Conservation (phyloP, 53 echinoderm and acorn worm genomes). For the Temnopleurus reevesii region DNA sequence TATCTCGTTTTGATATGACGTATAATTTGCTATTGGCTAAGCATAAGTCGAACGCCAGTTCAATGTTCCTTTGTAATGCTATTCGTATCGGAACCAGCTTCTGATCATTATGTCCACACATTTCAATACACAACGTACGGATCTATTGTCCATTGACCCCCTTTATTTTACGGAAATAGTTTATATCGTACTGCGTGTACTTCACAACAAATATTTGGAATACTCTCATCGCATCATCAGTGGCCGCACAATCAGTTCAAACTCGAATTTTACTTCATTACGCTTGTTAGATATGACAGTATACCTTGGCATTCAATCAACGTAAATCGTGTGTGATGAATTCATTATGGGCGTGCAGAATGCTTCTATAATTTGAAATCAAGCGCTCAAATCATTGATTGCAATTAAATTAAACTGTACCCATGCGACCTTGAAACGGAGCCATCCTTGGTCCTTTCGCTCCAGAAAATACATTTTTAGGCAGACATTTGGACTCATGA, state of each 20-base stretch:
- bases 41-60: too few species aligned
- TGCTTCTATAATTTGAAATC: neutral
- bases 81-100: too few species aligned
- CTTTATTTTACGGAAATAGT: too few species aligned
- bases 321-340: neutral
- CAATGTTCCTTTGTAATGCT: too few species aligned
- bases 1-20: too few species aligned
- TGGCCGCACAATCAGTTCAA: neutral
- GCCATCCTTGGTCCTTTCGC: neutral
- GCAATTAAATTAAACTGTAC: neutral
- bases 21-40: too few species aligned
- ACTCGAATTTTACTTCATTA: neutral
- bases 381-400: too few species aligned
- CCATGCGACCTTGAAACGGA: neutral
- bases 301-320: conserved; percentile 27
- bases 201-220: too few species aligned
- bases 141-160: neutral
- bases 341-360: neutral
- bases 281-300: neutral
- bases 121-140: neutral
- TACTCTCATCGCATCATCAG: neutral
- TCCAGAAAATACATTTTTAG: neutral
- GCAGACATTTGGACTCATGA: neutral
- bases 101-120: too few species aligned
- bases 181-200: too few species aligned